Conservation (phyloP, 2,888 invertebrate genomes). For the Brachypalpus laphriformis region DNA sequence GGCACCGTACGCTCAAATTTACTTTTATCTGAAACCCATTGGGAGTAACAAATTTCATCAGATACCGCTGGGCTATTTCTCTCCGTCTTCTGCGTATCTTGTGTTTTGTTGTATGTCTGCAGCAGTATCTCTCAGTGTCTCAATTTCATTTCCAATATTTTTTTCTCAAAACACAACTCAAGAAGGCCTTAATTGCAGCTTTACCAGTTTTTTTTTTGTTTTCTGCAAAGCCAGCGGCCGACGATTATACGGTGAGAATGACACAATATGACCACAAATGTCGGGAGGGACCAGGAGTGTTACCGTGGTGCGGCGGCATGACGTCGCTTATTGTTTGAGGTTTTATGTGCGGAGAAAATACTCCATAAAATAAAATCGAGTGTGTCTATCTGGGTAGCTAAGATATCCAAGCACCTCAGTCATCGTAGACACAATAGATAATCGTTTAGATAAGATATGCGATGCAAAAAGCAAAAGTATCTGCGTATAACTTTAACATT, state of each 20-base stretch:
- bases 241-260: slow-evolving; percentile 47
- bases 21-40: slow-evolving; percentile 69
- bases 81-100: slow-evolving; percentile 38
- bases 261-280: slow-evolving; percentile 64
- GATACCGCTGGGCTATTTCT: slow-evolving; percentile 61
- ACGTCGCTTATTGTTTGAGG: slow-evolving; percentile 39
- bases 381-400: slow-evolving; percentile 18
- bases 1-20: slow-evolving; percentile 58
- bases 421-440: slow-evolving; percentile 72
- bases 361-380: slow-evolving; percentile 44
- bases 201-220: slow-evolving; percentile 29
- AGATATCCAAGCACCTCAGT: slow-evolving; percentile 61
- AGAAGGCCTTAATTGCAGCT: slow-evolving; percentile 67
- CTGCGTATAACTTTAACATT: slow-evolving; percentile 47
- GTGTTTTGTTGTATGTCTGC: slow-evolving; percentile 41
- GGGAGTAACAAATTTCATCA: slow-evolving; percentile 72
- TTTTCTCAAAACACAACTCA: slow-evolving; percentile 26
- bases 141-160: slow-evolving; percentile 63
- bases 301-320: background rate
- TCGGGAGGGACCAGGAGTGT: slow-evolving; percentile 42
- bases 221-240: background rate
- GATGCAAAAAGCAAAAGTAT: slow-evolving; percentile 55
- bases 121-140: slow-evolving; percentile 49
- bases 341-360: slow-evolving; percentile 32
- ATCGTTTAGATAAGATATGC: slow-evolving; percentile 71